These are phyloP conservation scores for Neogobius melanostomus DNA, from an alignment of 2,113 vertebrate species.

Conservation along the genomic window DNA sequence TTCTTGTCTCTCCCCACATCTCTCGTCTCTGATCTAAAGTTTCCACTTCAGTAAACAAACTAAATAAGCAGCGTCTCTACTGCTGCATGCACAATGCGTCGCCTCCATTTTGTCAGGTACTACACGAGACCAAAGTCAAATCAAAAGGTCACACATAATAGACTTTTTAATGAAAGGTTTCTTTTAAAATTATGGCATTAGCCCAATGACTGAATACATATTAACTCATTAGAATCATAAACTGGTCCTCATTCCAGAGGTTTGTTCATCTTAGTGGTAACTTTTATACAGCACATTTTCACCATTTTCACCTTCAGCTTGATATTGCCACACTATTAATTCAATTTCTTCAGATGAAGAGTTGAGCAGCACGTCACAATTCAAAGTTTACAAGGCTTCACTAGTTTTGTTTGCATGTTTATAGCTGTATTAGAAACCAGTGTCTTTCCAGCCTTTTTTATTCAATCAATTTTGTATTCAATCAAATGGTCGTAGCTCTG, in stretches of 20 bases:
- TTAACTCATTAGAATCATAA: slow-evolving; percentile 31
- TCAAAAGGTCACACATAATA: slow-evolving; percentile 22
- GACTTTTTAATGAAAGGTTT: slow-evolving; percentile 10
- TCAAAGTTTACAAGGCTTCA: no score
- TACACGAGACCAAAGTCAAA: slow-evolving; percentile 13
- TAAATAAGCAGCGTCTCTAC: background rate
- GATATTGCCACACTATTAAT: no score
- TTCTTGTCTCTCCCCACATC: slow-evolving; percentile 30
- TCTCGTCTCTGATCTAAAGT: slow-evolving; percentile 17
- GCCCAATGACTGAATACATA: slow-evolving; percentile 10
- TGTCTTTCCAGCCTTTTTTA: no score
- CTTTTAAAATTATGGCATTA: background rate
- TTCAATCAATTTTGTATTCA: no score
- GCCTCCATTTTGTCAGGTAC: slow-evolving; percentile 5
- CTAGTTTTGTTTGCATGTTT: no score
- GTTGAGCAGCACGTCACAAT: no score
- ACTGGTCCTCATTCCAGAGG: background rate
- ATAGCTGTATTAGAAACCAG: no score
- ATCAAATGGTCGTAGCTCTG: no score
- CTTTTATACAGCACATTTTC: no score
- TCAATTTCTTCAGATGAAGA: no score
- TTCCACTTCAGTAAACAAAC: slow-evolving; percentile 27
- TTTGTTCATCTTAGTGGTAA: no score
- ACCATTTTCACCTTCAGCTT: no score
- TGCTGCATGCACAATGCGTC: slow-evolving; percentile 5